These are phyloP conservation scores for Oncorhynchus keta DNA, from an alignment of 2,113 vertebrate genomes.

Conservation along the genomic window DNA sequence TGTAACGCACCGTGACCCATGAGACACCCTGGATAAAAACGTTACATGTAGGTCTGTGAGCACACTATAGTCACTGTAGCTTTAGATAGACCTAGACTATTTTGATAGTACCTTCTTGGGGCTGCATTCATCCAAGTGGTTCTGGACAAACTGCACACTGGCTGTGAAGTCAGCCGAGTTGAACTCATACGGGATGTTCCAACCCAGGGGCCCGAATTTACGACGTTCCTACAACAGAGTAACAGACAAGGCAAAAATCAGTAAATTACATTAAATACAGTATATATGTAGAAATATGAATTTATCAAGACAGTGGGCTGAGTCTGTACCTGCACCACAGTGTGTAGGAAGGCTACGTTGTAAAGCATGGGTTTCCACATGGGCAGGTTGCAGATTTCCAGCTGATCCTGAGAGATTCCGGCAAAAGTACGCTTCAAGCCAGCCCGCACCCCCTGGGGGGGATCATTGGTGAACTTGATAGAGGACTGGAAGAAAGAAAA, in stretches of 20 bases:
- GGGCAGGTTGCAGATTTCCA: slow-evolving; percentile 75
- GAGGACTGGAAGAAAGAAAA: slow-evolving; percentile 53
- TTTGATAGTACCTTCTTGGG: slow-evolving; percentile 73
- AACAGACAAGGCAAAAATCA: not conserved
- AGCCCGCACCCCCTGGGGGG: slow-evolving; percentile 85
- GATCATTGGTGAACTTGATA: slow-evolving; percentile 84
- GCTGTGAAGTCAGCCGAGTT: slow-evolving; percentile 84
- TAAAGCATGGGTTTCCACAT: slow-evolving; percentile 86
- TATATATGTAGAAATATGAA: not conserved
- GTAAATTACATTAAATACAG: not conserved
- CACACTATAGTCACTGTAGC: not conserved
- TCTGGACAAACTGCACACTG: slow-evolving; percentile 84
- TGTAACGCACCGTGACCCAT: slow-evolving; percentile 85
- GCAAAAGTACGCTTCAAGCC: slow-evolving; percentile 83
- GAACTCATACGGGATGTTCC: slow-evolving; percentile 87
- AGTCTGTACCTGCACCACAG: slow-evolving; percentile 73
- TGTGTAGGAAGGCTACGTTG: slow-evolving; percentile 84
- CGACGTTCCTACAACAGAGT: slow-evolving; percentile 67
- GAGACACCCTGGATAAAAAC: slow-evolving; percentile 76
- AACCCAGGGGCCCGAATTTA: slow-evolving; percentile 82
- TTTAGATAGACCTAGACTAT: not conserved
- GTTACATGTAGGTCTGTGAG: not conserved
- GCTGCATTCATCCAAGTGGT: slow-evolving; percentile 80
- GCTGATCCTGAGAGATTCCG: slow-evolving; percentile 82
- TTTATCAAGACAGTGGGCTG: not conserved